Conservation (phyloP, 2,797 vertebrate species). For the Lepidocolaptes lacrymiger region DNA sequence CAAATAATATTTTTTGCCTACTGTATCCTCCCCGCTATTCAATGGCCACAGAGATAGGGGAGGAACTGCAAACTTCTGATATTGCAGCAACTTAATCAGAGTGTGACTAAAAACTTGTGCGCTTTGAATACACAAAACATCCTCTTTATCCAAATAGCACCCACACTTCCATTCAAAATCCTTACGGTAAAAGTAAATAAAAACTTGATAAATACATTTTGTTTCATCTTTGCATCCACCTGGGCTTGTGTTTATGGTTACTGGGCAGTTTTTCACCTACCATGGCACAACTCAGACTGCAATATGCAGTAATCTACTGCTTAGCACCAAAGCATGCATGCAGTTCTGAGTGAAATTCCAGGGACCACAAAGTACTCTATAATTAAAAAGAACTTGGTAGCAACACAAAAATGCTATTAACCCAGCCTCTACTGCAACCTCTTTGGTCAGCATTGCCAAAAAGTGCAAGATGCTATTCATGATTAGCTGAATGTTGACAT, state of each 20-base stretch:
- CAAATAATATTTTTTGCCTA: constrained; percentile 13
- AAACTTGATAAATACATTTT: not conserved
- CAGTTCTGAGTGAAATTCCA: not conserved
- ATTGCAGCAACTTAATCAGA: not conserved
- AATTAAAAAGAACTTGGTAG: not conserved
- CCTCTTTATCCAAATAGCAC: not conserved
- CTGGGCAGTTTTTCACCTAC: not conserved
- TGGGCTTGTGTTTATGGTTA: not conserved
- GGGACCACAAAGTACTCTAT: not conserved
- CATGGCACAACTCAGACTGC: not conserved
- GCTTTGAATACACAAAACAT: not conserved
- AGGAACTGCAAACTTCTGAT: not conserved
- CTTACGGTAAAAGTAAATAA: not conserved
- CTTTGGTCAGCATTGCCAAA: not conserved
- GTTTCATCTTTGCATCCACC: not conserved
- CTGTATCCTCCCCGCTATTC: constrained; percentile 5
- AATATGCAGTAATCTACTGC: not conserved
- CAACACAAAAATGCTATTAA: not conserved
- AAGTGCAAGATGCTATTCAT: not conserved
- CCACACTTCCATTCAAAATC: not conserved
- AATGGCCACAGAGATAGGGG: not conserved
- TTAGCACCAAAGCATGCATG: not conserved
- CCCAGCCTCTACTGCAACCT: not conserved
- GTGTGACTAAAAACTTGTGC: not conserved
- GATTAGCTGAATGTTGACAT: not conserved